A percentile compares a stretch with the other conserved stretches of the same genome.
phyloP scores from a whole-genome alignment of 2,797 vertebrate species.

The Pangasius djambal region DNA sequence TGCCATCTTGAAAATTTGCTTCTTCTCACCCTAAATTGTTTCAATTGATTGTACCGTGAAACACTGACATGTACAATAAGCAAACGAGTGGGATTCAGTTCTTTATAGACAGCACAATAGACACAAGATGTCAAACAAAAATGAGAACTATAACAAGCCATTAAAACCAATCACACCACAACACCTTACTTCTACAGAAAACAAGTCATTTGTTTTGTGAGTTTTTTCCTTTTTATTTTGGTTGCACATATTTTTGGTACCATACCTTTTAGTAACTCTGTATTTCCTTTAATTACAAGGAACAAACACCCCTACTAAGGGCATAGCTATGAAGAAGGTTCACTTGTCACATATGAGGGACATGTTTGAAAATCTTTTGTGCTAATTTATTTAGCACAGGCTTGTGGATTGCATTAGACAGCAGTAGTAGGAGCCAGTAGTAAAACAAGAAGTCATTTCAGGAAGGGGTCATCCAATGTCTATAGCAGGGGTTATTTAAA shows the following conservation, averaged over 20 bases:
- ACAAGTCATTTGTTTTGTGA: not conserved
- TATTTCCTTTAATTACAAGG: not conserved
- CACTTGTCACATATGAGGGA: not conserved
- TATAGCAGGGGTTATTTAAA: not conserved
- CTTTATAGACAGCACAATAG: not conserved
- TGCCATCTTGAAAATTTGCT: not conserved
- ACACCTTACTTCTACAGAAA: not conserved
- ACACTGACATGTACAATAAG: not conserved
- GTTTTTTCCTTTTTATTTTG: not conserved
- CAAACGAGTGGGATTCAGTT: not conserved
- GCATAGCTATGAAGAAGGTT: not conserved
- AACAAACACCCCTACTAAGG: not conserved
- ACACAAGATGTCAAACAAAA: not conserved
- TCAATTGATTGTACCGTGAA: slow-evolving; percentile 21
- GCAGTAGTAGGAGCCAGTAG: not conserved
- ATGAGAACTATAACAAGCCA: not conserved
- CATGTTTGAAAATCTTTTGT: not conserved
- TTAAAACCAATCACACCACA: not conserved
- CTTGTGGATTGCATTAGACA: not conserved
- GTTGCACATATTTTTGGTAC: too few relatives aligned
- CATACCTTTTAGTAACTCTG: not conserved
- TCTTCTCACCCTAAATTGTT: not conserved
- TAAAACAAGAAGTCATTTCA: not conserved
- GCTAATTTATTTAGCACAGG: too few relatives aligned
- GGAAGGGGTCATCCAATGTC: not conserved